Evolutionary conservation across 30 jellyfish, hydroid and myxozoan species (phyloP), one percentile per base, ranked within the genome.

Genomic region (Turritopsis rubra): DNA sequence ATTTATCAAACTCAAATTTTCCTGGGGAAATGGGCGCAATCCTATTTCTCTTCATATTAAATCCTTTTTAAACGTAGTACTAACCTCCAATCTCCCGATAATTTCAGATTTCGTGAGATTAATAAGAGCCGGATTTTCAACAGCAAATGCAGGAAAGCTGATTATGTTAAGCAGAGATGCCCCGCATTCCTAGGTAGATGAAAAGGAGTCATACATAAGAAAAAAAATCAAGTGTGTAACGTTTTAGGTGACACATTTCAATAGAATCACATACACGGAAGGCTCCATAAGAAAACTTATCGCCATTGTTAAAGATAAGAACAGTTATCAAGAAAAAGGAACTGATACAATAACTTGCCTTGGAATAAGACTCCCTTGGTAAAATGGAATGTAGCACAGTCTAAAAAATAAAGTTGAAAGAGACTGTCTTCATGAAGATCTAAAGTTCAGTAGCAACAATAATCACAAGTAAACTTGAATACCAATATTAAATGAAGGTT

Each of bases 141-240:
- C 97, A 4, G 99, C 99, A 85, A 93, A 93, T 41, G 99, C 99
- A 5, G 99, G 99, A 85, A 82, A 93, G 66, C 99, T 88, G 66
- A 93, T 83, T 18, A 93, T 89, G 79, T 96, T 88, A 1, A 93
- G 87, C 78, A 93, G 73, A 0, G 96, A 84, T 19, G 99, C 95
- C 1, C 99, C 97, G 53, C 91, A 84, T 86, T 93, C 99, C 97
- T 91, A 70, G 8, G 53, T 30, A 26, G 26, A 52, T 18, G 25
- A 25, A 78, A 17, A 74, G 16, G 17, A 52, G 21, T 0, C 0
- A 79, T 24, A 0, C 0, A 29, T 21, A 76, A 19, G 22, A 0
- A 76, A n/a, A n/a, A n/a, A n/a, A n/a, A n/a, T n/a, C n/a, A n/a
- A n/a, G n/a, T n/a, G n/a, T n/a, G n/a, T n/a, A n/a, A n/a, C n/a